Evolutionary conservation across 2,888 invertebrate genomes (phyloP), one percentile per base, ranked within the genome.

Genomic region (Tubulanus polymorphus): DNA sequence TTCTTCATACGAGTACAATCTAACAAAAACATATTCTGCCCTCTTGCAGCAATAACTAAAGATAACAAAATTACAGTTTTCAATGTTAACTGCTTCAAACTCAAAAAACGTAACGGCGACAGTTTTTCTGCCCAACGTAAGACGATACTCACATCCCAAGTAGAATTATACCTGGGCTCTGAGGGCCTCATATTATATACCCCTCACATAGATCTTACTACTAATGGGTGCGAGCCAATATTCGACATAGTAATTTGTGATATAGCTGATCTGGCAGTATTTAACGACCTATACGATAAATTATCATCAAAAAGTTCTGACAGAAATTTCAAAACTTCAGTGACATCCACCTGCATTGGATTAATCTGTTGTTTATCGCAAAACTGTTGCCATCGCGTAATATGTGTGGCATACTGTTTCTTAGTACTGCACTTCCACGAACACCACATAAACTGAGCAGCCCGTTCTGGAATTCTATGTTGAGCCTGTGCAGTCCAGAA

Each of bases 191-290:
- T 18, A 26, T 52, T 37, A 37, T 49, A 56, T n/a, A 59, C 50
- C 12, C 56, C 51, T 50, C 32, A 51, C 52, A 61, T 52, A 47
- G 30, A 57, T 29, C 57, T 23, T 15, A 51, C 45, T 23, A 60
- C 50, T 1, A 60, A 15, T 30, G 57, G 54, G 37, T 60, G 57
- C 20, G 3, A 32, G 12, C 55, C 54, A 25, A 54, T 27, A n/a
- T 35, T 18, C 27, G 10, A n/a, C 35, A 56, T 45, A 18, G 35
- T 35, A 5, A 59, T 23, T 12, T 53, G 49, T 28, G 61, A 61
- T 25, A 59, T 53, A 5, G 61, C 59, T 26, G 49, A 35, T 53
- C 61, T 37, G 27, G 55, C 59, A 20, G 57, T 54, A 26, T 57
- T 57, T 27, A 54, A 37, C 10, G 54, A 51, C 48, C 57, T 57